Conservation (phyloP, 2,888 invertebrate species). For the Troilus luridus region DNA sequence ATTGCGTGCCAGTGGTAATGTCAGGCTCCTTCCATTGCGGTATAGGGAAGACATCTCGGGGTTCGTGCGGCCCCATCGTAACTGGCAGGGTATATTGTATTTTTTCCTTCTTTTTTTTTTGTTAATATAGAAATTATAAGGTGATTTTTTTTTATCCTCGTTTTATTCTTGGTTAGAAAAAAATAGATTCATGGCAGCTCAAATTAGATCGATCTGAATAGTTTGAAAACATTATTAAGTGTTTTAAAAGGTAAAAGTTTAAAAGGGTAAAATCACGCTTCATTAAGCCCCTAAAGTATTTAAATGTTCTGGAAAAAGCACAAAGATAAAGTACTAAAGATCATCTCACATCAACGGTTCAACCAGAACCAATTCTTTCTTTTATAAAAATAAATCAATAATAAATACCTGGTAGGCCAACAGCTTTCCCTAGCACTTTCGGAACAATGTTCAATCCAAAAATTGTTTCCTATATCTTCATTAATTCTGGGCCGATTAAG, state of each 20-base stretch:
- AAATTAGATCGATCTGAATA: neutral
- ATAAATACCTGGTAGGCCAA: too few relatives aligned
- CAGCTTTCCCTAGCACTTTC: too few relatives aligned
- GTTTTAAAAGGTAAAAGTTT: neutral
- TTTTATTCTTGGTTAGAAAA: neutral
- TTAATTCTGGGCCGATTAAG: too few relatives aligned
- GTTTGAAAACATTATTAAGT: neutral
- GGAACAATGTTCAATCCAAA: too few relatives aligned
- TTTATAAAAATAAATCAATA: too few relatives aligned
- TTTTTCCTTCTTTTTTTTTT: neutral
- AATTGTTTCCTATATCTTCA: too few relatives aligned
- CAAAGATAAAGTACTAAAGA: too few relatives aligned
- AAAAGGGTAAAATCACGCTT: too few relatives aligned
- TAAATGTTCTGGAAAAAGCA: too few relatives aligned
- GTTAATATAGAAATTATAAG: constrained; percentile 1
- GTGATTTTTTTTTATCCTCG: neutral
- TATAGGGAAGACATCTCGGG: neutral
- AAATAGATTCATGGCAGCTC: neutral
- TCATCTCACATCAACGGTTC: too few relatives aligned
- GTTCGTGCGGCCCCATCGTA: constrained; percentile 6
- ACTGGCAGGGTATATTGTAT: neutral
- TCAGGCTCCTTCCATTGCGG: neutral
- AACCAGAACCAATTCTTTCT: too few relatives aligned
- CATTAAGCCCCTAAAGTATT: too few relatives aligned
- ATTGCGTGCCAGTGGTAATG: constrained; percentile 25